A percentile compares a stretch with the other conserved stretches of the same genome.
Evolutionary conservation across 2,113 vertebrate genomes (phyloP).

Genomic region (Chloropsis hardwickii): DNA sequence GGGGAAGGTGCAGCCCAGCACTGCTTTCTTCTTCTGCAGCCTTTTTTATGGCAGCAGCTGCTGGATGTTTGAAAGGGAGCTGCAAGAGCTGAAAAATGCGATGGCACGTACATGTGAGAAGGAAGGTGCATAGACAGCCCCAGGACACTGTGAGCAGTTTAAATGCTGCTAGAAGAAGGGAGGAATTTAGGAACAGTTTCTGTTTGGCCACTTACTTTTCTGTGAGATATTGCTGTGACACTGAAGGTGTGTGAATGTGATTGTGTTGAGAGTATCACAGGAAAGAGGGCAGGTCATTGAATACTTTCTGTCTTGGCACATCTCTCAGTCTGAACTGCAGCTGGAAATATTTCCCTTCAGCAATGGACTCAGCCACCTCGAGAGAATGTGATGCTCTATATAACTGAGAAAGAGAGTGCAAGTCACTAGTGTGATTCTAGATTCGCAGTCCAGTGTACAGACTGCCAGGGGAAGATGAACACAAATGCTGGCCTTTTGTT

Average conservation of each 20-base stretch:
- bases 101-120: no score
- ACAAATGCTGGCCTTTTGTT: not conserved
- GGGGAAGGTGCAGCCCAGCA: not conserved
- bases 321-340: not conserved
- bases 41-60: not conserved
- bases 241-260: not conserved
- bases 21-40: not conserved
- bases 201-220: not conserved
- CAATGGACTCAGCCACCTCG: not conserved
- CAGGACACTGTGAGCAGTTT: not conserved
- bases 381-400: not conserved
- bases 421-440: not conserved
- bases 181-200: not conserved
- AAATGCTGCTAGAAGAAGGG: not conserved
- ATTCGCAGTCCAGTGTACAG: not conserved
- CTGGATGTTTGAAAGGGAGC: not conserved
- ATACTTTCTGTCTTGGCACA: not conserved
- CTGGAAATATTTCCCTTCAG: not conserved
- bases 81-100: no score
- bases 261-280: not conserved
- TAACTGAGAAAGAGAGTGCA: rapidly evolving
- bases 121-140: not conserved
- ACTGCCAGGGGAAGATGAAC: not conserved
- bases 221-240: not conserved
- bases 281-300: rapidly evolving